A percentile compares a stretch with the other conserved stretches of the same genome.
Evolutionary conservation across 1,140 invertebrate genomes (phyloP).

Genomic region (Brachionus koreanus): DNA sequence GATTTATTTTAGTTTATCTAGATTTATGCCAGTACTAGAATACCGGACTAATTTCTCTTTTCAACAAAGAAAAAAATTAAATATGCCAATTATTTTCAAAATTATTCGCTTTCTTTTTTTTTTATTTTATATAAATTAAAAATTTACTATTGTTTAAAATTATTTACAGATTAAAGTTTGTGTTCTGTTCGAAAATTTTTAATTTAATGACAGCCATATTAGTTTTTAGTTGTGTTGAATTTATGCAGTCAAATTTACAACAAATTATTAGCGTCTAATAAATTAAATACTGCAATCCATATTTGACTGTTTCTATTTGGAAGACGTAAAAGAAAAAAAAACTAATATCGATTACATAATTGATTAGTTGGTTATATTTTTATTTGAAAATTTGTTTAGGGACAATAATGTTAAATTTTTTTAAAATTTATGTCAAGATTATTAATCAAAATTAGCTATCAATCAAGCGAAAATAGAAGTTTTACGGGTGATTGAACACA

Average conservation of each 20-base stretch:
- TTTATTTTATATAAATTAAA: neutral
- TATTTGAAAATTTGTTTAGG: neutral
- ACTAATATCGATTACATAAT: neutral
- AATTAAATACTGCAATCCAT: neutral
- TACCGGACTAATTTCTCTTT: neutral
- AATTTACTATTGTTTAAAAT: slow-evolving; percentile 20
- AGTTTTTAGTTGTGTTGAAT: neutral
- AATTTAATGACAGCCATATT: slow-evolving; percentile 43
- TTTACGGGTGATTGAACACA: neutral
- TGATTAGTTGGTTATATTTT: neutral
- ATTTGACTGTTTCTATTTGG: neutral
- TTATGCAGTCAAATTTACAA: neutral
- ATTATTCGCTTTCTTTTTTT: neutral
- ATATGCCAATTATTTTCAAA: neutral
- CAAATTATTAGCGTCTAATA: neutral
- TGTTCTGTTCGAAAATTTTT: neutral
- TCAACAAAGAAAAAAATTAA: neutral
- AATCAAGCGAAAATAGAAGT: neutral
- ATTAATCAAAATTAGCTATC: neutral
- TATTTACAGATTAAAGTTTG: slow-evolving; percentile 39
- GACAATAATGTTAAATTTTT: neutral
- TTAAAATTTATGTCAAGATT: neutral
- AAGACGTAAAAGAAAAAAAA: neutral
- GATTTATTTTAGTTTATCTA: neutral
- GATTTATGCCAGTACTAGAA: neutral